Conservation (phyloP, 2,797 vertebrate genomes). For the Epinephelus coioides region DNA sequence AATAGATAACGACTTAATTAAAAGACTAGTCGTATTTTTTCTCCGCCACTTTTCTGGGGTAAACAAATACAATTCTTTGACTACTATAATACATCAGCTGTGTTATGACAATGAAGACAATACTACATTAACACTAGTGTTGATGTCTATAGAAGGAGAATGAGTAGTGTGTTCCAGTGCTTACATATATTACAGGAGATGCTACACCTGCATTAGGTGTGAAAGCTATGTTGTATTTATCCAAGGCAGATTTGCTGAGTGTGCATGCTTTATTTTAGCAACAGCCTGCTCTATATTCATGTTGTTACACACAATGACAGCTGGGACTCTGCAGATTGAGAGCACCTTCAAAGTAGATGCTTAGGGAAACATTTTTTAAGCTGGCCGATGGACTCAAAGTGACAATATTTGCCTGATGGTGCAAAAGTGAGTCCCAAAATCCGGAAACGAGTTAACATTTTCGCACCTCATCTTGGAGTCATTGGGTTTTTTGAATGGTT, state of each 20-base stretch:
- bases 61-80: background rate
- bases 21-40: conserved; percentile 13
- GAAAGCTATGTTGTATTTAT: conserved; percentile 4
- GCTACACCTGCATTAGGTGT: conserved; percentile 6
- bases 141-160: background rate
- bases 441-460: no score
- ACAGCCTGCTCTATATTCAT: conserved; percentile 4
- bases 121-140: no score
- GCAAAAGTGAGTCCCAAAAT: no score
- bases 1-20: conserved; percentile 11
- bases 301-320: conserved; percentile 1
- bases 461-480: no score
- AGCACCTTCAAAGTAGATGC: background rate
- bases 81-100: background rate
- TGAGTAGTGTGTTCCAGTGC: no score
- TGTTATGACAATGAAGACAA: background rate
- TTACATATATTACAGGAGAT: background rate
- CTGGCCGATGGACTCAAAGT: background rate
- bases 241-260: conserved; percentile 15
- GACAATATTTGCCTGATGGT: background rate
- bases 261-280: background rate
- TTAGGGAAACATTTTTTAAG: background rate
- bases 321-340: background rate
- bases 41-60: conserved; percentile 12
- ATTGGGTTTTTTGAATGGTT: no score